phyloP scores from a whole-genome alignment of 2,113 vertebrate species.

The Tylochromis polylepis region DNA sequence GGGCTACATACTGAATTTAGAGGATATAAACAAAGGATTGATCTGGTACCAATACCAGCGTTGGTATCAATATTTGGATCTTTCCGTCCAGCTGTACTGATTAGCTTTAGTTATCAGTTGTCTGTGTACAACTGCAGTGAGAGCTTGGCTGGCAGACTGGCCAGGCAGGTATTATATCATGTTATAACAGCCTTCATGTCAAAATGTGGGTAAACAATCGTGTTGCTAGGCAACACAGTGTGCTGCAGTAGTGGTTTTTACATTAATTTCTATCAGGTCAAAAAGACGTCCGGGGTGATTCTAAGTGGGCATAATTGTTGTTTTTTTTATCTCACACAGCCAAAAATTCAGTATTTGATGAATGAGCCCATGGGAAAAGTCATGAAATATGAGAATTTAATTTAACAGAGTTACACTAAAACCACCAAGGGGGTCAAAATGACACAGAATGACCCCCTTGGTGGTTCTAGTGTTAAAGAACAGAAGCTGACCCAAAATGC shows the following conservation, averaged over 20 bases:
- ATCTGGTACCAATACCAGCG: neutral
- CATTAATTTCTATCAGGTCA: neutral
- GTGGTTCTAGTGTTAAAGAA: neutral
- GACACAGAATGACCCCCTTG: neutral
- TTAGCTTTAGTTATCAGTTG: neutral
- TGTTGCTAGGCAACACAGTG: neutral
- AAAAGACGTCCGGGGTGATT: neutral
- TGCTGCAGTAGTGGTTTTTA: neutral
- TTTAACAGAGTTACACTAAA: neutral
- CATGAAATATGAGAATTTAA: neutral
- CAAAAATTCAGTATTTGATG: neutral
- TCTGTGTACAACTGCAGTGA: neutral
- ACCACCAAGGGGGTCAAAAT: neutral
- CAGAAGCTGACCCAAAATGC: neutral
- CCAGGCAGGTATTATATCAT: neutral
- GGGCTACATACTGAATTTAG: neutral
- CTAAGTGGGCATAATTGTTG: neutral
- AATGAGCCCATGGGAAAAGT: neutral
- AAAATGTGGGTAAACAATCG: neutral
- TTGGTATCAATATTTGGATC: neutral
- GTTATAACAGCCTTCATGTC: neutral
- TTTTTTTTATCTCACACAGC: neutral
- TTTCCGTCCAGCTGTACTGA: no score
- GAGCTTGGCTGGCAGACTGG: neutral
- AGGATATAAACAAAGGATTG: neutral